Base-by-base conservation (phyloP, 1,140 invertebrate genomes). In the Maniola jurtina region DNA sequence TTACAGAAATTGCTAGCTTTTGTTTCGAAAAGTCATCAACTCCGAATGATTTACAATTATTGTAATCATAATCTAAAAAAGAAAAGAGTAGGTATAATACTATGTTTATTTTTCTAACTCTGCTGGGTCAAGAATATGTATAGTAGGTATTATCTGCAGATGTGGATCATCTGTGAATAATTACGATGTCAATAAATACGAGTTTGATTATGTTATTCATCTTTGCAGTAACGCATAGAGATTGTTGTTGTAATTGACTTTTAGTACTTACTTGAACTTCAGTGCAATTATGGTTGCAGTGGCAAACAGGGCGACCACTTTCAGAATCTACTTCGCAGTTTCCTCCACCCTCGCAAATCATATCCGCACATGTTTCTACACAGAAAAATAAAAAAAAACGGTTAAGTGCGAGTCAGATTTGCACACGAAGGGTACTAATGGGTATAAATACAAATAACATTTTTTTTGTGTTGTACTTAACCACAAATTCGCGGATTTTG, bases 251-350 rank as follows among this genome's bases (percentile, higher is more conserved):
- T 45, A 13, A 1, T 45, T 45, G 13, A 45, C 38, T 3, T 9
- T 40, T 7, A 9, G 38, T 5, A 55, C 52, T 66, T 77, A 89
- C 88, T 81, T 83, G 76, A 14, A 77, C 62, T 33, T 83, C 79
- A 42, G 85, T 88, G 65, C 88, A 90, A 70, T 90, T 90, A 71
- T 89, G 87, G 66, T 86, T 88, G 67, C 88, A 90, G 7, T 73
- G 79, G 65, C 88, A 90, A 13, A 75, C 70, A n/a, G 87, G 87
- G 0, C 82, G 80, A 6, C 86, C 88, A 33, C 74, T 84, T 45
- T 80, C 81, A 6, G 66, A 50, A 52, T 85, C 82, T 38, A 90
- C 72, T 47, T 76, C 61, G 63, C 88, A 90, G 65, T 83, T 83
- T 1, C 88, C 88, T 5, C 86, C 86, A 11, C 88, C 88, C 60